Conservation (phyloP, 2,888 invertebrate species). For the Lutraria lutraria region DNA sequence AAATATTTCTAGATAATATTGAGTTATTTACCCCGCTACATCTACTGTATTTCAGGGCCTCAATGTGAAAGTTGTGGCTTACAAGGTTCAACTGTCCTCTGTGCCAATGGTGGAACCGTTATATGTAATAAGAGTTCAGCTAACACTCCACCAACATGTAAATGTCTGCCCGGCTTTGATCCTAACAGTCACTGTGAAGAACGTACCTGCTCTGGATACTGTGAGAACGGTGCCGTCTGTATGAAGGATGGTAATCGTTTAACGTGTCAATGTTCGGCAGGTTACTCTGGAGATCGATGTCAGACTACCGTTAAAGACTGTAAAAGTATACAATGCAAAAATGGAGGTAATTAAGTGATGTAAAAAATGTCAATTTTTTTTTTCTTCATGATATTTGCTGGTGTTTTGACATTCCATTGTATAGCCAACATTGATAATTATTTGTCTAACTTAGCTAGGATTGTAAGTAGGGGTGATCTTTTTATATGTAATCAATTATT, state of each 20-base stretch:
- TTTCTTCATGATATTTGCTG: constrained; percentile 4
- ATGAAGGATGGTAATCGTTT: constrained; percentile 26
- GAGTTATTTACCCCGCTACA: too few relatives aligned
- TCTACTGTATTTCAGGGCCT: constrained; percentile 49
- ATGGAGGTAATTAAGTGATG: too few relatives aligned
- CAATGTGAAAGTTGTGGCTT: constrained; percentile 74
- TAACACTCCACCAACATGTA: constrained; percentile 59
- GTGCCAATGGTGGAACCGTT: constrained; percentile 73
- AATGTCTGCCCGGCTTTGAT: constrained; percentile 59
- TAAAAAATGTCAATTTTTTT: not conserved
- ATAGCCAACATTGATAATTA: too few relatives aligned
- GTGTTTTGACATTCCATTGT: too few relatives aligned
- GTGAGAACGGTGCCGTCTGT: constrained; percentile 65
- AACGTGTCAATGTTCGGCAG: constrained; percentile 60
- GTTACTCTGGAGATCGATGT: constrained; percentile 59
- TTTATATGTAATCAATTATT: too few relatives aligned
- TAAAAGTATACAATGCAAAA: constrained; percentile 55
- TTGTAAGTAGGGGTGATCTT: too few relatives aligned
- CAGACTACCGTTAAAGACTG: constrained; percentile 49
- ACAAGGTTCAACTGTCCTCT: constrained; percentile 58
- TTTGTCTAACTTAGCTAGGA: too few relatives aligned
- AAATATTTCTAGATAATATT: too few relatives aligned
- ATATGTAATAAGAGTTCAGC: constrained; percentile 62
- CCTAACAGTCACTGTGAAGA: constrained; percentile 64
- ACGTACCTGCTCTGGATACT: constrained; percentile 69